phyloP scores from a whole-genome alignment of 2,888 invertebrate species.

The Hecatera dysodea region DNA sequence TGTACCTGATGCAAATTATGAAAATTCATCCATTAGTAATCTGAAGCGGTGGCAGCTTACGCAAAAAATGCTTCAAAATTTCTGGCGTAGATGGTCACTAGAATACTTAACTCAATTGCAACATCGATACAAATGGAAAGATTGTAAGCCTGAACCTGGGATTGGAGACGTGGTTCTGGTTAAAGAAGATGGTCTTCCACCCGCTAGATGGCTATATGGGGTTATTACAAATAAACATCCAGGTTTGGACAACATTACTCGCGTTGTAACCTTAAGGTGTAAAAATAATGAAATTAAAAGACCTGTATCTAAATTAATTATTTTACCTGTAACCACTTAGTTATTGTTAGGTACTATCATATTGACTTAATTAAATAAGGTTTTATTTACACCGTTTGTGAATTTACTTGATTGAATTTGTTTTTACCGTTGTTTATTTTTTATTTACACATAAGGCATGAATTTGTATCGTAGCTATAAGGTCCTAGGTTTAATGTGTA shows the following conservation, averaged over 20 bases:
- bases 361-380: neutral
- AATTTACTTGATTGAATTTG: neutral
- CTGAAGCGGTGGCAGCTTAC: constrained; percentile 12
- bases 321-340: constrained; percentile 6
- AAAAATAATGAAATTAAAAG: constrained; percentile 14
- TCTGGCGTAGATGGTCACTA: constrained; percentile 6
- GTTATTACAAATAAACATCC: neutral
- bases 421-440: neutral
- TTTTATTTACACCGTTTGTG: neutral
- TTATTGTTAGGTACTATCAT: neutral
- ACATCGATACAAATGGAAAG: constrained; percentile 3
- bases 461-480: neutral
- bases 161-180: neutral
- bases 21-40: constrained; percentile 1
- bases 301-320: constrained; percentile 3
- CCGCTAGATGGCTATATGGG: neutral
- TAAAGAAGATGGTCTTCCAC: no score
- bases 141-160: constrained; percentile 7
- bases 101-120: constrained; percentile 11
- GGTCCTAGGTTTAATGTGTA: neutral
- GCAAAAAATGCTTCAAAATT: constrained; percentile 1
- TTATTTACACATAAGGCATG: neutral
- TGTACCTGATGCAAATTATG: neutral
- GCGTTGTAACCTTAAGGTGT: constrained; percentile 5
- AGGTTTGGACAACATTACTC: neutral